Percentiles rank a stretch among this genome's conserved stretches.
Evolutionary conservation across 2,113 vertebrate species (phyloP).

Genomic region (Oreochromis aureus): DNA sequence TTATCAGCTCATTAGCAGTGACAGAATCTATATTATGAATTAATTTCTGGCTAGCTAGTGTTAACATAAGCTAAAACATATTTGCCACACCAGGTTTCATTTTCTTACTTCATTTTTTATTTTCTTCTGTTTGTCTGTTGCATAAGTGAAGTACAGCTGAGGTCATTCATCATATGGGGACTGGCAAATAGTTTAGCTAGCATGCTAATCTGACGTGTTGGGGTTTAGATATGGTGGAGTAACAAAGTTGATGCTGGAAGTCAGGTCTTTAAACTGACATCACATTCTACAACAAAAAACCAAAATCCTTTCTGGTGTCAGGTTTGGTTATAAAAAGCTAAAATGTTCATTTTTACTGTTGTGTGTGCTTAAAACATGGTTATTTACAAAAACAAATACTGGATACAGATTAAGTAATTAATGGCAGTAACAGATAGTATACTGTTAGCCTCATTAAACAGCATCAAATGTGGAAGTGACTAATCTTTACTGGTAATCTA

Average conservation of each 20-base stretch:
- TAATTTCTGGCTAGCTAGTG: rapidly evolving
- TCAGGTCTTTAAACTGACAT: neutral
- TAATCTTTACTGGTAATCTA: neutral
- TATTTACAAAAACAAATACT: neutral
- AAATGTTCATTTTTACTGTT: neutral
- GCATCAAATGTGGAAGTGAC: neutral
- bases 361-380: neutral
- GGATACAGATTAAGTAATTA: neutral
- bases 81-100: neutral
- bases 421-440: neutral
- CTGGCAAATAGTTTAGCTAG: neutral
- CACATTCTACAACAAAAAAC: neutral
- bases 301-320: neutral
- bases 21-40: neutral
- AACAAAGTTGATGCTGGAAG: rapidly evolving
- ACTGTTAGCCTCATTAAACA: neutral
- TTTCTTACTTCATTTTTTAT: neutral
- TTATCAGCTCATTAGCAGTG: neutral
- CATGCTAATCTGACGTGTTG: neutral
- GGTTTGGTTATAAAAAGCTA: neutral
- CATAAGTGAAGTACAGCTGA: neutral
- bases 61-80: rapidly evolving
- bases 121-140: neutral
- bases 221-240: rapidly evolving
- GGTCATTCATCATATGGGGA: neutral